These are phyloP conservation scores for Lutjanus argentimaculatus DNA, from an alignment of 2,797 vertebrate genomes.

Conservation along the genomic window DNA sequence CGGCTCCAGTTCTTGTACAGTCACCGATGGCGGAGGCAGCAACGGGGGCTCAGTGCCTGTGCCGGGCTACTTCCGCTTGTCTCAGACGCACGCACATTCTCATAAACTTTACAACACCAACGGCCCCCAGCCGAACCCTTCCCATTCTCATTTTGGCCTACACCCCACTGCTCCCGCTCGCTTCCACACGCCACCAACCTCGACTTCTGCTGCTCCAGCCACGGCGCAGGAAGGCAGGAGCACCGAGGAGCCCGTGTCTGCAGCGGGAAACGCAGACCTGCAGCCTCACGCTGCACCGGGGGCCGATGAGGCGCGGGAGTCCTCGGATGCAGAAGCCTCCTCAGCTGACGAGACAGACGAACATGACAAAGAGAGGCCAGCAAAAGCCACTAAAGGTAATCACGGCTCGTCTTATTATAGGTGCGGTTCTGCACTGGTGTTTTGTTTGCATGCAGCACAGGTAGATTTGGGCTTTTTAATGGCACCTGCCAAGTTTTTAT, in stretches of 20 bases:
- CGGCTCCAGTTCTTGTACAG: constrained; percentile 87
- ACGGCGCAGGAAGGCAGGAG: constrained; percentile 87
- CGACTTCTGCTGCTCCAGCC: constrained; percentile 84
- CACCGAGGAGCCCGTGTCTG: constrained; percentile 84
- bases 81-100: constrained; percentile 95
- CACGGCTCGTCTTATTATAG: constrained; percentile 19
- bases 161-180: constrained; percentile 88
- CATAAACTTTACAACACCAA: constrained; percentile 92
- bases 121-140: constrained; percentile 88
- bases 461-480: constrained; percentile 43
- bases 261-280: constrained; percentile 67
- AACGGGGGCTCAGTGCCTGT: constrained; percentile 91
- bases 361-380: constrained; percentile 89
- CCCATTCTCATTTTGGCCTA: constrained; percentile 87
- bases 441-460: constrained; percentile 48
- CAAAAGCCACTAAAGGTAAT: constrained; percentile 93
- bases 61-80: constrained; percentile 98
- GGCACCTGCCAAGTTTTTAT: constrained; percentile 58
- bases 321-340: constrained; percentile 92
- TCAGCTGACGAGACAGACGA: constrained; percentile 92
- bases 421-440: constrained; percentile 52
- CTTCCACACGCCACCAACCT: constrained; percentile 89
- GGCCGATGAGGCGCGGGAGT: constrained; percentile 90
- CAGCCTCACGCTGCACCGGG: constrained; percentile 81
- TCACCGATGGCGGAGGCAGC: constrained; percentile 82